A percentile compares a stretch with the other conserved stretches of the same genome.
phyloP scores from a whole-genome alignment of 2,888 invertebrate species.

The Digitonthophagus gazella region DNA sequence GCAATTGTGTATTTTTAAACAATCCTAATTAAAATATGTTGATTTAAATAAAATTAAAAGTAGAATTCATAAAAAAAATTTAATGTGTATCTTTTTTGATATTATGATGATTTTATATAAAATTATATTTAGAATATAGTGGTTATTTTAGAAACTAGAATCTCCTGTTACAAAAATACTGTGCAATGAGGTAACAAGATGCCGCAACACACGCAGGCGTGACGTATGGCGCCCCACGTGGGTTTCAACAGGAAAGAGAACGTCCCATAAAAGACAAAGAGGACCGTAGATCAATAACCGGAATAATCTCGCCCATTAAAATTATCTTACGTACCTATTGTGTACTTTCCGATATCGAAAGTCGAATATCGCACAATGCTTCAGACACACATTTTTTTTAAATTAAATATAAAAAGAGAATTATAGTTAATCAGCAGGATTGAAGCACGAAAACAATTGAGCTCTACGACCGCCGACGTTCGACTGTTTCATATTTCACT shows the following conservation, averaged over 20 bases:
- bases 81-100: too few species aligned
- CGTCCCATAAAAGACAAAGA: constrained; percentile 33
- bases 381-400: too few species aligned
- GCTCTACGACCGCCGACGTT: background rate
- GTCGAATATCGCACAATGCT: background rate
- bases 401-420: too few species aligned
- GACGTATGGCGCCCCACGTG: constrained; percentile 37
- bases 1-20: too few species aligned
- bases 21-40: too few species aligned
- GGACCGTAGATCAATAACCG: constrained; percentile 42
- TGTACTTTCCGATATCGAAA: background rate
- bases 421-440: too few species aligned
- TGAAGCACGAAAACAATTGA: background rate
- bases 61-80: too few species aligned
- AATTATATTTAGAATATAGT: constrained; percentile 5
- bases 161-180: constrained; percentile 11
- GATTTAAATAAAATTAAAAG: too few species aligned
- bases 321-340: background rate
- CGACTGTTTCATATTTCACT: background rate
- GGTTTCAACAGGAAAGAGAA: constrained; percentile 32
- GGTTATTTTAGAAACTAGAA: background rate
- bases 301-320: constrained; percentile 17
- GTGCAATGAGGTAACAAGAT: constrained; percentile 3
- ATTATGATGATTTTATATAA: too few species aligned
- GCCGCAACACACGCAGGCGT: constrained; percentile 26